Base-by-base conservation (phyloP, 1,140 invertebrate genomes). In the Oryctes rhinoceros region DNA sequence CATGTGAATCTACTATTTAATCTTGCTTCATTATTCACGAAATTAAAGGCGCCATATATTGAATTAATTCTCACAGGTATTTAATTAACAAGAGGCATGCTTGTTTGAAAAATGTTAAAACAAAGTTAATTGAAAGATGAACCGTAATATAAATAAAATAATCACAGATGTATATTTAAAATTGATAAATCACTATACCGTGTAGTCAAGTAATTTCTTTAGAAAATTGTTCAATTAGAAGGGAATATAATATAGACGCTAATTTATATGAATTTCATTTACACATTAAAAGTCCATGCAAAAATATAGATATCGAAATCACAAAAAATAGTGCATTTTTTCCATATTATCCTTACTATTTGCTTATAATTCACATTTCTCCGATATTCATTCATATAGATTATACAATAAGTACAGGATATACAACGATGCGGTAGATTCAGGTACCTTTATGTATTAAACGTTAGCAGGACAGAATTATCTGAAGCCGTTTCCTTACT, bases 261-360 rank as follows among this genome's bases (percentile, higher is more conserved):
- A 59, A 18, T 44, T 44, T 10, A 7, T 44, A 7, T 59, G 53
- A 59, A 18, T 18, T 18, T 59, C 13, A 18, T 59, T 59, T 59
- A 59, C 18, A 59, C 18, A 18, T 59, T 59, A 59, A 20, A 71
- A n/a, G 24, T 13, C 35, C 65, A 71, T 35, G 24, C 65, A 71
- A 71, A 71, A 71, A 71, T 71, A 71, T 71, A 71, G 20, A 71
- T 71, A 71, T 71, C 5, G 65, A 71, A 24, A 35, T 71, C 35
- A 24, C 65, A 71, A 71, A 71, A 71, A 35, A 71, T 71, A 71
- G 65, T 71, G 65, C 24, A 13, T 10, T 71, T 71, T 71, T 35
- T 71, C 35, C 13, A 11, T 71, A 35, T 35, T 59, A 59, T 59
- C n/a, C 20, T 67, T 67, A 24, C 65, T 15, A 71, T 35, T 71